Evolutionary conservation across 2,113 vertebrate species (phyloP), one percentile per base, ranked within the genome.

Genomic region (Gnathonemus longibarbis): DNA sequence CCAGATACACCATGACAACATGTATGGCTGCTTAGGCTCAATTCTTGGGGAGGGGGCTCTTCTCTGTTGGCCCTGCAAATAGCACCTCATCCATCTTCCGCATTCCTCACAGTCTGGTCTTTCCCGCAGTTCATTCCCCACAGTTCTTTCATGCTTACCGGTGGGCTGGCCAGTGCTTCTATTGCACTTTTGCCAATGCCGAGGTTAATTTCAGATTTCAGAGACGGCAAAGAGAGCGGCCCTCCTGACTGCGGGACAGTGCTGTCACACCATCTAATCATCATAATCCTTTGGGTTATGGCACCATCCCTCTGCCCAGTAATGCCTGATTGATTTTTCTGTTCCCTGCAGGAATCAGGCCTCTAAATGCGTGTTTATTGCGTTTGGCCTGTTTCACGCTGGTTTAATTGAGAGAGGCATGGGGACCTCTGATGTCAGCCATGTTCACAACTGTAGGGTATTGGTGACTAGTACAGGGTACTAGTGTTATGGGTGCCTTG

Each of bases 321-420:
- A 89, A 91, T 90, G 84, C 56, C n/a, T 70, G 66, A 92, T 91
- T 46, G 85, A 91, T 91, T 90, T 90, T 89, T 52, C 15, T 53
- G 31, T 83, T 31, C n/a, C 88, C 31, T 24, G 66, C 9, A 35
- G 70, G 46, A 83, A 83, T 83, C 15, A 19, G 70, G 48, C 49
- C 13, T 83, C 52, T 52, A 89, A 80, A 89, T 48, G 77, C 2
- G 10, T 11, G 27, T 89, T 52, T 52, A 89, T 53, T 83, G 88
- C 8, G 13, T 49, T 83, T 53, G 39, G 46, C 17, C 31, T 35
- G 3, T 52, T 77, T 52, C 19, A 19, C 13, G 7, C 17, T 11
- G 48, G 45, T 53, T 31, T 53, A 21, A 89, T 24, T 19, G 9
- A 89, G 48, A 52, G 70, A 35, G 19, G 13, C 24, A 89, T 19